A percentile compares a stretch with the other conserved stretches of the same genome.
Evolutionary conservation across 2,797 vertebrate species (phyloP).

Genomic region (Tolypeutes matacus): DNA sequence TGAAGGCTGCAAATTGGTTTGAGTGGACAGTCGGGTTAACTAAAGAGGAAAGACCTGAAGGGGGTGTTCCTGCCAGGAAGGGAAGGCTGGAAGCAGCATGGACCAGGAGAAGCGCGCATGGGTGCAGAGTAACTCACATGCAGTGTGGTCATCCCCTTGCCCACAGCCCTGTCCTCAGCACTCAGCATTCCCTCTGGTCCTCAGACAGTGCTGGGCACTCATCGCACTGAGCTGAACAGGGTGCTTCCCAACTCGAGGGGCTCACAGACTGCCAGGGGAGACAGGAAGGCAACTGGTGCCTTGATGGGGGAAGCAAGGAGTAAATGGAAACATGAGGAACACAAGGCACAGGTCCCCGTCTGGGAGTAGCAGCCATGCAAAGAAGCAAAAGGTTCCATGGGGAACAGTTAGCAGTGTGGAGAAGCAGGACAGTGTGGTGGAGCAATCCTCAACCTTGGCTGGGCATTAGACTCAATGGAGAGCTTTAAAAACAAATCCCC

Average conservation of each 20-base stretch:
- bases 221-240: background rate
- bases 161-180: background rate
- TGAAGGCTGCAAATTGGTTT: background rate
- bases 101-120: fast-evolving
- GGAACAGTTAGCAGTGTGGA: background rate
- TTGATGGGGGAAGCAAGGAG: background rate
- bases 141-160: background rate
- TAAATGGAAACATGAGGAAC: background rate
- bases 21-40: background rate
- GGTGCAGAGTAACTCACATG: background rate
- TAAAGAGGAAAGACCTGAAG: background rate
- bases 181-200: background rate
- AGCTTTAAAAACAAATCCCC: background rate
- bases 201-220: background rate
- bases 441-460: background rate
- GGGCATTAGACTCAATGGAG: background rate
- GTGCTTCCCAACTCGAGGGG: fast-evolving
- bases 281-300: background rate
- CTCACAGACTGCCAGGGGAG: background rate
- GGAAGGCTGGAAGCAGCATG: background rate
- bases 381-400: background rate
- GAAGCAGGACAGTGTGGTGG: background rate
- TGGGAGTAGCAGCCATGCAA: background rate
- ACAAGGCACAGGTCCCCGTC: too few relatives aligned
- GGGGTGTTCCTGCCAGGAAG: background rate